These are phyloP conservation scores for Calcarius ornatus DNA, from an alignment of 2,113 vertebrate genomes.

Conservation along the genomic window DNA sequence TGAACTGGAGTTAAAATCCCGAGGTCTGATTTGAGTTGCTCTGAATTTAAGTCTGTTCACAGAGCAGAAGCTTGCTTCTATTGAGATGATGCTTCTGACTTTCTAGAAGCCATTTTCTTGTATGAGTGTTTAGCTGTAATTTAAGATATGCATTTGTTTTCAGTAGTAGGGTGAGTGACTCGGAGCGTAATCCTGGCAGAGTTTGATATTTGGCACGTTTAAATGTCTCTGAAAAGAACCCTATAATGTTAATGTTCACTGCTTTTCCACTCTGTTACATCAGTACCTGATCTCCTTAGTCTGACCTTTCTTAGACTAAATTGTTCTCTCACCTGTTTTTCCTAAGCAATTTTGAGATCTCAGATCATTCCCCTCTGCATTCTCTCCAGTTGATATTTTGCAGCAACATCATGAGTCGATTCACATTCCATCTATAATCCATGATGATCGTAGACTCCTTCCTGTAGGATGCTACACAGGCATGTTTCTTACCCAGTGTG, in stretches of 20 bases:
- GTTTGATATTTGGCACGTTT: neutral
- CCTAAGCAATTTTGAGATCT: neutral
- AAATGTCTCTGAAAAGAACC: neutral
- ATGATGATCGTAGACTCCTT: neutral
- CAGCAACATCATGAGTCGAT: neutral
- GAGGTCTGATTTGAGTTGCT: neutral
- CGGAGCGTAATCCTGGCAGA: neutral
- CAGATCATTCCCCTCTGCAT: neutral
- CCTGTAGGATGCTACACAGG: neutral
- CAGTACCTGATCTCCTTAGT: neutral
- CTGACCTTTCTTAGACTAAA: neutral
- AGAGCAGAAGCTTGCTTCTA: neutral
- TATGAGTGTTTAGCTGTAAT: neutral
- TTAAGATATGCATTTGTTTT: neutral
- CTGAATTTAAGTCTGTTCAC: neutral
- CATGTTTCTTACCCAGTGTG: neutral
- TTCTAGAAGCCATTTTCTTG: neutral
- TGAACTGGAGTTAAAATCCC: neutral
- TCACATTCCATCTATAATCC: accelerated
- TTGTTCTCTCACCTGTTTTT: neutral
- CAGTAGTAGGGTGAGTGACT: neutral
- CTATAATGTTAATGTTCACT: neutral
- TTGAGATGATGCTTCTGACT: neutral
- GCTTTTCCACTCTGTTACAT: neutral
- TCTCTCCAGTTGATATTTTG: neutral